Percentiles rank a stretch among this genome's conserved stretches.
Conservation (phyloP, 2,113 vertebrate genomes). For the Pituophis catenifer region DNA sequence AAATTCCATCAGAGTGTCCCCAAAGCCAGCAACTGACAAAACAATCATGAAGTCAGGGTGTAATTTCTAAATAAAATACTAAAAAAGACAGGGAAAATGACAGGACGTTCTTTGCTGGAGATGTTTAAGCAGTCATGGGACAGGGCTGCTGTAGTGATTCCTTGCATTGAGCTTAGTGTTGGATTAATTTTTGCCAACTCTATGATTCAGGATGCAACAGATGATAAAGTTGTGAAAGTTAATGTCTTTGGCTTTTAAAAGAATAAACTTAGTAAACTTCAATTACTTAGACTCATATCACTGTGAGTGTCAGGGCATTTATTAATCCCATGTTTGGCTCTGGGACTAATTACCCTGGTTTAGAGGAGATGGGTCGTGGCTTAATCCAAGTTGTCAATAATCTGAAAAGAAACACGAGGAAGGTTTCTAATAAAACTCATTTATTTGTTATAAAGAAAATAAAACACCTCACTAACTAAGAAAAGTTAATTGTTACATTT, state of each 20-base stretch:
- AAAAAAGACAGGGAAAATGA: background rate
- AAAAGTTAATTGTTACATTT: too few species aligned
- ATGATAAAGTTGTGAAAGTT: background rate
- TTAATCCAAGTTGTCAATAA: too few species aligned
- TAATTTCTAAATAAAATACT: background rate
- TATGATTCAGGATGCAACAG: background rate
- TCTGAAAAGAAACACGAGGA: too few species aligned
- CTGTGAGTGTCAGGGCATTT: too few species aligned
- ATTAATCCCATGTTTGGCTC: too few species aligned
- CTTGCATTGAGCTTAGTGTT: background rate
- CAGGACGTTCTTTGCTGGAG: background rate
- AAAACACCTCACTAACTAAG: too few species aligned
- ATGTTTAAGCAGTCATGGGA: background rate
- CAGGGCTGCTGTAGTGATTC: background rate
- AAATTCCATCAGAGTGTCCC: background rate
- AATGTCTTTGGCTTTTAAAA: background rate
- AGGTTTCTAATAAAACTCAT: too few species aligned
- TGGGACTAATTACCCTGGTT: too few species aligned
- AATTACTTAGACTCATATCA: background rate
- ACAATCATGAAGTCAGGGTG: background rate
- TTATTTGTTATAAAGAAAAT: too few species aligned
- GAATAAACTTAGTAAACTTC: background rate
- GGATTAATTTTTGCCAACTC: background rate
- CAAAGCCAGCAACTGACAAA: background rate
- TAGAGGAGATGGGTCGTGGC: too few species aligned